A percentile compares a stretch with the other conserved stretches of the same genome.
These are phyloP conservation scores for Drosophila algonquin DNA, from an alignment of 2,888 invertebrate species.

Conservation along the genomic window DNA sequence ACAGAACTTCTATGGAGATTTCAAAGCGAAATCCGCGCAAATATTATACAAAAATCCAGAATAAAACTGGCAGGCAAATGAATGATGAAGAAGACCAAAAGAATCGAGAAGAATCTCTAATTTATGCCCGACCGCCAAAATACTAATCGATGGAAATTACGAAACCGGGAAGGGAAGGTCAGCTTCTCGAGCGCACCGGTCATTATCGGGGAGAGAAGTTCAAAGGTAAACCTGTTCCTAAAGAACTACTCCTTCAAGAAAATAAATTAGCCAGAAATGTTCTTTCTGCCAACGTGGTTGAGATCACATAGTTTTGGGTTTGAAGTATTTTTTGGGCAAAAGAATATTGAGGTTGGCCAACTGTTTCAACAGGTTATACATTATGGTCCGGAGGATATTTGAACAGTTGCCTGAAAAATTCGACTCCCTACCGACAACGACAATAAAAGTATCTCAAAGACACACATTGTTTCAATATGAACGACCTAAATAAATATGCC, in stretches of 20 bases:
- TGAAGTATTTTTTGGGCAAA: not conserved
- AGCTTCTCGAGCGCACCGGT: conserved; percentile 46
- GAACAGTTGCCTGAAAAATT: conserved; percentile 27
- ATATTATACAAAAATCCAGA: conserved; percentile 12
- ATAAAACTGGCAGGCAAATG: conserved; percentile 2
- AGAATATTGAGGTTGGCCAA: conserved; percentile 15
- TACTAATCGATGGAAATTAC: conserved; percentile 29
- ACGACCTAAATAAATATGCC: conserved; percentile 63
- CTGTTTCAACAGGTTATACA: conserved; percentile 32
- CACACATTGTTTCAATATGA: conserved; percentile 61
- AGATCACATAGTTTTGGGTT: not conserved
- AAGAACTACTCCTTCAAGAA: conserved; percentile 3
- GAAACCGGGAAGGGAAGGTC: conserved; percentile 60
- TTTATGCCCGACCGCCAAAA: conserved; percentile 34
- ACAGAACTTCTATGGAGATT: conserved; percentile 13
- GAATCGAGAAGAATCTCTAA: conserved; percentile 23
- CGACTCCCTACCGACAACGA: conserved; percentile 9
- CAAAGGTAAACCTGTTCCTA: conserved; percentile 49
- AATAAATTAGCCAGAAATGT: conserved; percentile 6
- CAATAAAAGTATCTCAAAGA: conserved; percentile 1
- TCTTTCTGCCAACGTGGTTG: conserved; percentile 30
- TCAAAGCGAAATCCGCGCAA: conserved; percentile 12
- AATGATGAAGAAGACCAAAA: conserved; percentile 6
- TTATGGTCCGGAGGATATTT: conserved; percentile 26
- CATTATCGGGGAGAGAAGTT: conserved; percentile 19